phyloP scores from a whole-genome alignment of 2,113 vertebrate species.

The Agapornis roseicollis region DNA sequence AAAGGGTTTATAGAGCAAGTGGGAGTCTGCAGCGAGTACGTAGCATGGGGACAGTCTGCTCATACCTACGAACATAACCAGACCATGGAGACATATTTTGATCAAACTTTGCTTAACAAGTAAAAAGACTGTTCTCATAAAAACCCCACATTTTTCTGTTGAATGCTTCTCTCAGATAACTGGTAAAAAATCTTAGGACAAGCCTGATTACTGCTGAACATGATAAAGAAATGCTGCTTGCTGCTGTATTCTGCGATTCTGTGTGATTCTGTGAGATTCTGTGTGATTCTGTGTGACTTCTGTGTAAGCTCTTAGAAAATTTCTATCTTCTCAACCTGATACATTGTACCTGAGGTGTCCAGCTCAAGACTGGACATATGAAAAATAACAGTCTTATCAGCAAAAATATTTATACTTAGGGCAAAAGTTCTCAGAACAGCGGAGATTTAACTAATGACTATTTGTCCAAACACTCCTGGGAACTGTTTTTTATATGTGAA shows the following conservation, averaged over 20 bases:
- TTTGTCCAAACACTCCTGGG: neutral
- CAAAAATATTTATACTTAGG: neutral
- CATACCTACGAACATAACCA: neutral
- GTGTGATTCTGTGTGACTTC: too few relatives aligned
- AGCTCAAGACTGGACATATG: neutral
- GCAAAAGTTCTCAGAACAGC: neutral
- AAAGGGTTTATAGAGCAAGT: neutral
- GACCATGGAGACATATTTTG: neutral
- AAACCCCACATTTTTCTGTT: neutral
- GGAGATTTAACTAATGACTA: neutral
- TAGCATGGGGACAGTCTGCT: neutral
- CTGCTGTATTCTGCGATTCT: too few relatives aligned
- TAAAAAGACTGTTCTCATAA: neutral
- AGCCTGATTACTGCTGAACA: neutral
- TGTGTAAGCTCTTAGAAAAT: neutral
- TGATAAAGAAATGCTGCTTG: neutral
- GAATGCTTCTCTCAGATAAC: neutral
- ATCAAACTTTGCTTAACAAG: neutral
- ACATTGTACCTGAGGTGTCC: neutral
- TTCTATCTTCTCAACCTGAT: neutral
- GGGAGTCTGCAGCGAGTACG: neutral
- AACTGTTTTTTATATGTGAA: neutral
- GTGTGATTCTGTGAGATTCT: too few relatives aligned
- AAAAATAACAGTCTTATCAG: neutral
- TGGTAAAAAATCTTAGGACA: neutral